Evolutionary conservation across 1,140 invertebrate genomes (phyloP).

Genomic region (Dufourea novaeangliae): DNA sequence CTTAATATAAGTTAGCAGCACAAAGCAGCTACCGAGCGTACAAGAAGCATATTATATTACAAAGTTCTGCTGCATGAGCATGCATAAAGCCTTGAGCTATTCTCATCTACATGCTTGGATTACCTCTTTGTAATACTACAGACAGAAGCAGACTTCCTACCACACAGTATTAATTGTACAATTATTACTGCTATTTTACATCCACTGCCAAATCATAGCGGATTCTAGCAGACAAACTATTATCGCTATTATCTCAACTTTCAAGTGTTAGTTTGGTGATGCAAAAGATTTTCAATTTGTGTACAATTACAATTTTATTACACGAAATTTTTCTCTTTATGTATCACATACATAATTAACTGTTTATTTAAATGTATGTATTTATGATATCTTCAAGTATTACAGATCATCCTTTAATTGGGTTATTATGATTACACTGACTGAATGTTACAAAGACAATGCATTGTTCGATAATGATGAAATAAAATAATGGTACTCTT

Average conservation of each 20-base stretch:
- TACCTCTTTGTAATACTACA: slow-evolving; percentile 61
- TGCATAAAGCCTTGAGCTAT: slow-evolving; percentile 70
- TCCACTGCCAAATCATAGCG: slow-evolving; percentile 25
- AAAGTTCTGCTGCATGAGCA: slow-evolving; percentile 73
- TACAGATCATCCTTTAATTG: neutral
- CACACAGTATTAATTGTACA: slow-evolving; percentile 41
- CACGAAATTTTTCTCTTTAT: neutral
- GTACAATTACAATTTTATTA: neutral
- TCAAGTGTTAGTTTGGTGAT: slow-evolving; percentile 22
- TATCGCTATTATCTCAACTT: slow-evolving; percentile 2
- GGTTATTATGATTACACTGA: slow-evolving; percentile 2
- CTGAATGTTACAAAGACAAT: slow-evolving; percentile 2
- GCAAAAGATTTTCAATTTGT: slow-evolving; percentile 1
- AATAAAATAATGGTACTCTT: slow-evolving; percentile 20
- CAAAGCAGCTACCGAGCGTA: slow-evolving; percentile 76
- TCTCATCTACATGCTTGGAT: slow-evolving; percentile 71
- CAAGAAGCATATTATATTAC: slow-evolving; percentile 75
- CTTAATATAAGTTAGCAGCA: slow-evolving; percentile 79
- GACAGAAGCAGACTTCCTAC: slow-evolving; percentile 54
- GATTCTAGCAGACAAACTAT: slow-evolving; percentile 45
- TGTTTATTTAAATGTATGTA: neutral
- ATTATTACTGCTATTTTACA: slow-evolving; percentile 26
- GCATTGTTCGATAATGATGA: slow-evolving; percentile 4
- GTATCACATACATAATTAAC: neutral
- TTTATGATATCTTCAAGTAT: neutral